These are phyloP conservation scores for Delphinapterus leucas DNA, from an alignment of 2,113 vertebrate genomes.

Conservation along the genomic window DNA sequence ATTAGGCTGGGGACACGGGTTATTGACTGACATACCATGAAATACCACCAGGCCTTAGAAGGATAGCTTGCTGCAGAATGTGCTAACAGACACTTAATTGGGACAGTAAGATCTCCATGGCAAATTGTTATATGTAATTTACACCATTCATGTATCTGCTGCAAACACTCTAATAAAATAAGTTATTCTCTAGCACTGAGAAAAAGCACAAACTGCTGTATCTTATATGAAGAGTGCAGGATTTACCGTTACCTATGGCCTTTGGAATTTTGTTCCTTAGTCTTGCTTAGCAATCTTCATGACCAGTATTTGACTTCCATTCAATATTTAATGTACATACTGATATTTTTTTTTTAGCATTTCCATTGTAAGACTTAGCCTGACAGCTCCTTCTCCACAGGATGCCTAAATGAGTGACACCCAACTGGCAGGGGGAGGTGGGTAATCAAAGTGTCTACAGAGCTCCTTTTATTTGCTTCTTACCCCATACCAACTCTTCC, in stretches of 20 bases:
- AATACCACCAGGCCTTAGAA: constrained; percentile 65
- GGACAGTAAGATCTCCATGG: constrained; percentile 41
- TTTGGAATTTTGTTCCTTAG: constrained; percentile 22
- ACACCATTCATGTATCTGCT: constrained; percentile 47
- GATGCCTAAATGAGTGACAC: constrained; percentile 12
- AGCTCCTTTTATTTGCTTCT: constrained; percentile 47
- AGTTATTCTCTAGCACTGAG: background rate
- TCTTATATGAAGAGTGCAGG: background rate
- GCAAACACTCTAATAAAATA: background rate
- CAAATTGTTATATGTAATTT: constrained; percentile 53
- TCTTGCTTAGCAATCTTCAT: constrained; percentile 5
- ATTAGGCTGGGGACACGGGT: constrained; percentile 55
- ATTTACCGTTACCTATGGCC: background rate
- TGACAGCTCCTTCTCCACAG: background rate
- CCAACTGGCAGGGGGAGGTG: background rate
- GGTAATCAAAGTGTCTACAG: constrained; percentile 58
- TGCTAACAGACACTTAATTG: constrained; percentile 54
- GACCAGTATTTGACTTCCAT: constrained; percentile 18
- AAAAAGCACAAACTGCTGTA: background rate
- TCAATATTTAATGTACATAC: background rate
- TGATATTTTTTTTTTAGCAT: constrained; percentile 42
- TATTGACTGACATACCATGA: constrained; percentile 70
- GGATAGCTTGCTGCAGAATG: constrained; percentile 26
- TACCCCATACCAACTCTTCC: constrained; percentile 28
- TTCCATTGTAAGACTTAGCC: background rate